Evolutionary conservation across 1,140 invertebrate species (phyloP), one percentile per base, ranked within the genome.

Genomic region (Adoxophyes honmai): DNA sequence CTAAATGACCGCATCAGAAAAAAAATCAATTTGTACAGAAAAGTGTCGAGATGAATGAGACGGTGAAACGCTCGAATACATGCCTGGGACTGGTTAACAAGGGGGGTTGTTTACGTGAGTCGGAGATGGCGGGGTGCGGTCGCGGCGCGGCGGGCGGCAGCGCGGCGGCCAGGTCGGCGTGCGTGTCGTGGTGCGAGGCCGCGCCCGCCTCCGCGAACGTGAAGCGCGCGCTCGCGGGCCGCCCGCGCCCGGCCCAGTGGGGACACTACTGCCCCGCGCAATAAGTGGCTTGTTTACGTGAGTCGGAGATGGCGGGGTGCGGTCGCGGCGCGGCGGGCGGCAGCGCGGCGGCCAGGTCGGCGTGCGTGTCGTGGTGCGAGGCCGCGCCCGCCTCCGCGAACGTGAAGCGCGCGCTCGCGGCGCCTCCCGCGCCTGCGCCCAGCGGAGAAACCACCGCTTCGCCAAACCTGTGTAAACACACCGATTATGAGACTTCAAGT

Each of bases 391-490:
- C 87, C 69, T 93, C 92, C 39, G 90, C 91, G 86, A 96, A 96
- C 34, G 94, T 94, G 78, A 96, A 96, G 55, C 93, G 10, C 93
- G 92, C 36, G 94, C 93, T 75, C 94, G 94, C 51, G 37, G 67
- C 73, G 2, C 2, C 21, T 2, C 21, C 21, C 13, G 58, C 73
- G 21, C 72, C 74, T 2, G 62, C 78, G 58, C 76, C 78, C 66
- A 88, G 59, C 13, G 96, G 96, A 0, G 96, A 98, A 81, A 96
- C 97, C 7, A 97, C 95, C 55, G 96, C 96, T 82, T 98, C 97
- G 15, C 96, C 95, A 84, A 97, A 98, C 34, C 89, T 90, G 62
- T 0, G 34, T 5, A 11, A 8, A 8, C n/a, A n/a, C n/a, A n/a
- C n/a, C n/a, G 15, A n/a, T n/a, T 4, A 34, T 34, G 9, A 5